Conservation (phyloP, 1,140 invertebrate genomes). For the Scylla paramamosain region DNA sequence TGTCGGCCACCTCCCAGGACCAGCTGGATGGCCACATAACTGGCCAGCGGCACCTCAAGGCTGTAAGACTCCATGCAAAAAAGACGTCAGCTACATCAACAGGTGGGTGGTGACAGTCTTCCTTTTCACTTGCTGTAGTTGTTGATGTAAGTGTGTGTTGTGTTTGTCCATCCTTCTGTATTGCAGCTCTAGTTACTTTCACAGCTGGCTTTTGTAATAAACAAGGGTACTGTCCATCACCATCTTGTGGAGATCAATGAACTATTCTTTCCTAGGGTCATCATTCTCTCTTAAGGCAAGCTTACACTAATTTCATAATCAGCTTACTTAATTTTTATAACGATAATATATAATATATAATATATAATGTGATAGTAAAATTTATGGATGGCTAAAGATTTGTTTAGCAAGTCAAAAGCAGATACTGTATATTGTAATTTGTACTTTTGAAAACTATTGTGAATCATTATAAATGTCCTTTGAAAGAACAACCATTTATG, state of each 20-base stretch:
- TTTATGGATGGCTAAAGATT: too few relatives aligned
- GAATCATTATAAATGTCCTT: background rate
- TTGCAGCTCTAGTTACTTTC: too few relatives aligned
- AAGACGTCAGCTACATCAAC: conserved; percentile 26
- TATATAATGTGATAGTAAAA: too few relatives aligned
- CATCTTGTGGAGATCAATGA: too few relatives aligned
- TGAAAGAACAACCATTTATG: background rate
- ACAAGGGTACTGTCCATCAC: too few relatives aligned
- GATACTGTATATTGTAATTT: background rate
- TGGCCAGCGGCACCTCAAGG: conserved; percentile 78
- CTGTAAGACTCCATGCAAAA: conserved; percentile 64
- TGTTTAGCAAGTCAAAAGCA: background rate
- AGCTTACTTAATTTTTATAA: too few relatives aligned
- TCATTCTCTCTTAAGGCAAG: too few relatives aligned
- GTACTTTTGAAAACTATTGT: background rate
- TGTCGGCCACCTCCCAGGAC: conserved; percentile 79
- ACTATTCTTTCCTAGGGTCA: too few relatives aligned
- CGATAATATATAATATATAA: too few relatives aligned
- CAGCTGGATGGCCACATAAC: conserved; percentile 78
- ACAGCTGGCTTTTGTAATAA: too few relatives aligned
- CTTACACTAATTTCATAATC: too few relatives aligned
- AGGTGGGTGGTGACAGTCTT: conserved; percentile 50
- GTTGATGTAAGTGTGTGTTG: background rate
- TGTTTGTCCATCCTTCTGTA: too few relatives aligned
- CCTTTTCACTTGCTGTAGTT: background rate